A percentile compares a stretch with the other conserved stretches of the same genome.
phyloP scores from a whole-genome alignment of 1,140 invertebrate genomes.

The Patella vulgata region DNA sequence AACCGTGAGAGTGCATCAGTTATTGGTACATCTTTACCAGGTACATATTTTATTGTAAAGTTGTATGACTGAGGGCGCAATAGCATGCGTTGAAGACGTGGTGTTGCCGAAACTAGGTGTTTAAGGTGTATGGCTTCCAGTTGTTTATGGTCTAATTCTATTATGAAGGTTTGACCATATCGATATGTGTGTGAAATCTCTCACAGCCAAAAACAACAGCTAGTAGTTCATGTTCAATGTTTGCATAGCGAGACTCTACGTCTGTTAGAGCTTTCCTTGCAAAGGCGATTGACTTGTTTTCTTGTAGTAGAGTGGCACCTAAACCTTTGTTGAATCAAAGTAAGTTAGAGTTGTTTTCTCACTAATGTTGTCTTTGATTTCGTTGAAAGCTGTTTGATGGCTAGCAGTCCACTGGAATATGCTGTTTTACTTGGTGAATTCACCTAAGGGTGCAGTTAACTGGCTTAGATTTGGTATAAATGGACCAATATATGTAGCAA shows the following conservation, averaged over 20 bases:
- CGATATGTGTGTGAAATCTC: constrained; percentile 70
- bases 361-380: constrained; percentile 32
- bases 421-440: constrained; percentile 23
- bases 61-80: constrained; percentile 31
- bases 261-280: too few species aligned
- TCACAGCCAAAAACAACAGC: constrained; percentile 69
- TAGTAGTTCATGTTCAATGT: constrained; percentile 69
- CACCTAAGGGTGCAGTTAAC: constrained; percentile 25
- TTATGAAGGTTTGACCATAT: too few species aligned
- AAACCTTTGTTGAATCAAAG: constrained; percentile 46
- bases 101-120: constrained; percentile 18
- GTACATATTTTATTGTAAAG: constrained; percentile 39
- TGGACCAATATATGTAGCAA: constrained; percentile 32
- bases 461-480: constrained; percentile 38
- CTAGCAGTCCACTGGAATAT: constrained; percentile 19
- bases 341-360: constrained; percentile 16
- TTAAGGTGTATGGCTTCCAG: constrained; percentile 36
- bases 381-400: constrained; percentile 16
- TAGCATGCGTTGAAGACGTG: constrained; percentile 40
- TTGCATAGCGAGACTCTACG: constrained; percentile 64
- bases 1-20: constrained; percentile 39
- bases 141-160: constrained; percentile 63
- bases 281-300: too few species aligned
- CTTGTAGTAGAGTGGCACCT: constrained; percentile 63
- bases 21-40: constrained; percentile 28